Evolutionary conservation across 2,888 invertebrate genomes (phyloP), one percentile per base, ranked within the genome.

Genomic region (Luperina testacea): DNA sequence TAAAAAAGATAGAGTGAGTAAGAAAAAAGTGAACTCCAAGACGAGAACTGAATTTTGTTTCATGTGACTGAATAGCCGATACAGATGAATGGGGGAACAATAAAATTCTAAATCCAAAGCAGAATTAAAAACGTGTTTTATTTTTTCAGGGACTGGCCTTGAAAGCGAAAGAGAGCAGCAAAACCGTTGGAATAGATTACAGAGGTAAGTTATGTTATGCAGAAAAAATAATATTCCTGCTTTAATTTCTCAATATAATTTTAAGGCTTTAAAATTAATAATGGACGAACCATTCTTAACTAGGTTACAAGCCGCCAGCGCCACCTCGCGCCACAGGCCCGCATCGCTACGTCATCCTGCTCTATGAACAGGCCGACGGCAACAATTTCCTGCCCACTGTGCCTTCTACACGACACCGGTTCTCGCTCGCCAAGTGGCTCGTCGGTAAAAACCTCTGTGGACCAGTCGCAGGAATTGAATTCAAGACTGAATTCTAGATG

Each of bases 281-380:
- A 27, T 42, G 20, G n/a, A 59, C 17, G 11, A 64, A 65, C 20
- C 17, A 38, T 7, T 63, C 20, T 38, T 9, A 85, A 86, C n/a
- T 85, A 97, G 97, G 93, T 24, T 97, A 96, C 88, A 95, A 95
- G 76, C 92, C 95, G 9, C 97, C 97, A 91, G 88, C 94, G 92
- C 97, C 97, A 91, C 95, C 97, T 92, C 95, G 94, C 87, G 95
- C 95, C 73, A 92, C 94, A 0, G 97, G 97, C 71, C 89, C 92
- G 42, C 97, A 97, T 83, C 96, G 96, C 88, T 97, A 96, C 93
- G 89, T 96, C 51, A 93, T 93, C 86, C 81, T 97, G 45, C 91
- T 97, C 2, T 97, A 94, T 86, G 96, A 96, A 85, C 97, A 97
- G 87, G 91, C 88, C 0, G 96, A 96, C 69, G 96, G 96, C 51